phyloP scores from a whole-genome alignment of 2,113 vertebrate genomes.

The Perccottus glenii region DNA sequence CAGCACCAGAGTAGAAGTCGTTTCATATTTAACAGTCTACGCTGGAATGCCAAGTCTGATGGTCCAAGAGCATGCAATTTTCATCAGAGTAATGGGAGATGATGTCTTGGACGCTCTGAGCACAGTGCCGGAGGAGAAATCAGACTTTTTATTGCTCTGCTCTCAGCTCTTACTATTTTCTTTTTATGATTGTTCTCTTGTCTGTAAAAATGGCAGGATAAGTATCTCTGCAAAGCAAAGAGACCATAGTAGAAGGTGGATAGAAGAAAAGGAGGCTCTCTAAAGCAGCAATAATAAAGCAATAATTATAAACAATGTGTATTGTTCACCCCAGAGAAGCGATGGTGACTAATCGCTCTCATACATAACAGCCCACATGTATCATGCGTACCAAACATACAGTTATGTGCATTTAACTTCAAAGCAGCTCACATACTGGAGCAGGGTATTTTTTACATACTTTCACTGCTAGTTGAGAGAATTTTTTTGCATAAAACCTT shows the following conservation, averaged over 20 bases:
- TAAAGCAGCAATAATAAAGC: no score
- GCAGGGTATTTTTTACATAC: no score
- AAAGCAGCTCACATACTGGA: no score
- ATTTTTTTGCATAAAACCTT: no score
- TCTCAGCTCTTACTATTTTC: conserved; percentile 51
- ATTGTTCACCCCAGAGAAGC: no score
- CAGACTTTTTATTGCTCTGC: conserved; percentile 39
- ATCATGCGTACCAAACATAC: no score
- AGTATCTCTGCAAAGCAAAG: conserved; percentile 25
- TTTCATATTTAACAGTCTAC: conserved; percentile 72
- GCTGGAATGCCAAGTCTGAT: conserved; percentile 47
- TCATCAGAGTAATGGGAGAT: conserved; percentile 68
- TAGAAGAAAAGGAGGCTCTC: no score
- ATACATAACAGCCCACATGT: no score
- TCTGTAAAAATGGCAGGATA: conserved; percentile 35
- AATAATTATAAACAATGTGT: no score
- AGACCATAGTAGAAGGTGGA: conserved; percentile 11
- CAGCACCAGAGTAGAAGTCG: conserved; percentile 63
- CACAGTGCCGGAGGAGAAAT: conserved; percentile 37
- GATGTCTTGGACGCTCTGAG: conserved; percentile 52
- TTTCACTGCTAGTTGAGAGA: no score
- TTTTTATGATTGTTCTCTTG: conserved; percentile 49
- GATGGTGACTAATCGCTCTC: no score
- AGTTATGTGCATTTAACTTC: no score
- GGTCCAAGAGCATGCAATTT: conserved; percentile 65